These are phyloP conservation scores for Erpetoichthys calabaricus DNA, from an alignment of 2,797 vertebrate genomes.

Conservation along the genomic window DNA sequence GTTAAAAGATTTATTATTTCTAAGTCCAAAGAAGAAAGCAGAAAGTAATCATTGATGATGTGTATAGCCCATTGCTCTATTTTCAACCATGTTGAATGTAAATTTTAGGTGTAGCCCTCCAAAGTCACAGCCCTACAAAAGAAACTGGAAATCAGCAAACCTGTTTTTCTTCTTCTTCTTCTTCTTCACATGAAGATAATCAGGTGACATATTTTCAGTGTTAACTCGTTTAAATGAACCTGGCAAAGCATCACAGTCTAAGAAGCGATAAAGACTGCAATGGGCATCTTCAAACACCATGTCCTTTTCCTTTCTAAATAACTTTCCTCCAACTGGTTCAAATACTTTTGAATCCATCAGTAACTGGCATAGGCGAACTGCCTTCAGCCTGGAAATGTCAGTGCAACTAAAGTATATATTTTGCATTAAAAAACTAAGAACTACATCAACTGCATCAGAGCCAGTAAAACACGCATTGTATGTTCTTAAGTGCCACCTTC, in stretches of 20 bases:
- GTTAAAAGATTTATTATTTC: no score
- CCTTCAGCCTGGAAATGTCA: slow-evolving; percentile 66
- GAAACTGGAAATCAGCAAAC: no score
- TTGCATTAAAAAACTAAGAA: slow-evolving; percentile 73
- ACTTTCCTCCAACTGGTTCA: slow-evolving; percentile 54
- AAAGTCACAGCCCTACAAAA: no score
- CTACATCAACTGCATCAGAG: slow-evolving; percentile 62
- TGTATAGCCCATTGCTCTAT: no score
- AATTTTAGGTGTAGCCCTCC: no score
- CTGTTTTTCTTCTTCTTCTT: slow-evolving; percentile 34
- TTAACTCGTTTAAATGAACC: slow-evolving; percentile 22
- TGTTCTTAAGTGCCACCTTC: slow-evolving; percentile 45
- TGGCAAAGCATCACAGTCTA: slow-evolving; percentile 32
- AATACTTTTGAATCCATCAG: slow-evolving; percentile 76
- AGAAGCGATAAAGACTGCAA: slow-evolving; percentile 62
- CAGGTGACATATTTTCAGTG: slow-evolving; percentile 28
- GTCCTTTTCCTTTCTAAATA: slow-evolving; percentile 61
- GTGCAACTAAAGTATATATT: slow-evolving; percentile 59
- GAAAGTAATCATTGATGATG: no score
- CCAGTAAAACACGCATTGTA: slow-evolving; percentile 60
- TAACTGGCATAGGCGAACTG: slow-evolving; percentile 63
- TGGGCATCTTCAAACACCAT: slow-evolving; percentile 60
- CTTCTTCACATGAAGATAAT: slow-evolving; percentile 31
- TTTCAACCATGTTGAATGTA: no score
- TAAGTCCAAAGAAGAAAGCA: no score